These are phyloP conservation scores for Chrysolina haemoptera DNA, from an alignment of 2,888 invertebrate species.

Conservation along the genomic window DNA sequence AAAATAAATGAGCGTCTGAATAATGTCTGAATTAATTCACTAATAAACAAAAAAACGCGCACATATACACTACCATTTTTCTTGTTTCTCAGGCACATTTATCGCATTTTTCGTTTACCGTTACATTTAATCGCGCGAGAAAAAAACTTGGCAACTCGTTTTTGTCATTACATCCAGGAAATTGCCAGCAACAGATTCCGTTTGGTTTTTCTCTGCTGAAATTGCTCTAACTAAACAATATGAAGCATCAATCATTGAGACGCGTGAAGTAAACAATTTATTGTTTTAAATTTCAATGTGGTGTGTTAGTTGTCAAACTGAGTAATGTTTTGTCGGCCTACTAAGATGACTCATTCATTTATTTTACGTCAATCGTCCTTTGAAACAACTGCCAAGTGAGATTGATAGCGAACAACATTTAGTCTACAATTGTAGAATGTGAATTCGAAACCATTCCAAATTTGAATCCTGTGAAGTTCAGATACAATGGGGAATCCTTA, in stretches of 20 bases:
- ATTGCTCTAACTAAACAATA: background rate
- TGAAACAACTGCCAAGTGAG: constrained; percentile 9
- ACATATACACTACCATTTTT: background rate
- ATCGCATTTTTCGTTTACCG: constrained; percentile 8
- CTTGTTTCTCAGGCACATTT: background rate
- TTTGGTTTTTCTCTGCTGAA: constrained; percentile 6
- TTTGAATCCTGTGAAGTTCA: background rate
- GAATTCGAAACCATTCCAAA: background rate
- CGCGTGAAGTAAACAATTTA: background rate
- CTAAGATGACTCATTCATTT: background rate
- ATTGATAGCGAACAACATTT: background rate
- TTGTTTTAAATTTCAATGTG: background rate
- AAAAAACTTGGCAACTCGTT: constrained; percentile 11
- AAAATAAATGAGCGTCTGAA: background rate
- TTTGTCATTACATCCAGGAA: background rate
- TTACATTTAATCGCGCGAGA: background rate
- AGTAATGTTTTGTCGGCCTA: constrained; percentile 3
- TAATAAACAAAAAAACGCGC: constrained; percentile 7
- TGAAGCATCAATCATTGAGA: background rate
- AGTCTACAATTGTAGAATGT: background rate
- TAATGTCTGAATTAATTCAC: constrained; percentile 16
- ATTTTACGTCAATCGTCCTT: background rate
- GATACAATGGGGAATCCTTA: too few relatives aligned
- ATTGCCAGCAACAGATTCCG: background rate
- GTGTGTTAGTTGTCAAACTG: constrained; percentile 15